These are phyloP conservation scores for Acipenser oxyrinchus DNA, from an alignment of 2,797 vertebrate species.

Conservation along the genomic window DNA sequence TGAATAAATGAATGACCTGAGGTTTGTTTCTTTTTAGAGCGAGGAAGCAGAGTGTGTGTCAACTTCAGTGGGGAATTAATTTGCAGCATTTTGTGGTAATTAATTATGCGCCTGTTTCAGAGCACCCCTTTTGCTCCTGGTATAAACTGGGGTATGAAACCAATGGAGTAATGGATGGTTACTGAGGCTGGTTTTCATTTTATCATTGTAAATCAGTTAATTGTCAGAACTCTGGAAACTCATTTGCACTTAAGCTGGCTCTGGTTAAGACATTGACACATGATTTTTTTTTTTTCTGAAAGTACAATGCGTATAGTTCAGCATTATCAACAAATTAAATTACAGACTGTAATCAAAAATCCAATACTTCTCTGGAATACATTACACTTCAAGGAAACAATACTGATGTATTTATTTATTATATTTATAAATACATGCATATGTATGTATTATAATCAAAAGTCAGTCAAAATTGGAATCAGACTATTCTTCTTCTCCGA, in stretches of 20 bases:
- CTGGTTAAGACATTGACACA: constrained; percentile 16
- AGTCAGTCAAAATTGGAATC: no score
- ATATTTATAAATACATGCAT: no score
- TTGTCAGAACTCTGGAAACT: constrained; percentile 1
- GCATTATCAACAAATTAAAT: constrained; percentile 15
- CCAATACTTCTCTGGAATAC: constrained; percentile 14
- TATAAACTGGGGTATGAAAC: not conserved
- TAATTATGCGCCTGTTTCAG: no score
- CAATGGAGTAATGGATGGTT: constrained; percentile 1
- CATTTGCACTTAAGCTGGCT: constrained; percentile 13
- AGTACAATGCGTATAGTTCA: constrained; percentile 11
- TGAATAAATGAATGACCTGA: no score
- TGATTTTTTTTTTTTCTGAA: constrained; percentile 13
- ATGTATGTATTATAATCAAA: no score
- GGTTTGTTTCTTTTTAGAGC: no score
- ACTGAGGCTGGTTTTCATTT: constrained; percentile 2
- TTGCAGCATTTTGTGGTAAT: no score
- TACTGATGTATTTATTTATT: no score
- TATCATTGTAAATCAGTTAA: constrained; percentile 16
- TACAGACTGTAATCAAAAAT: constrained; percentile 13
- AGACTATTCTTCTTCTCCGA: no score
- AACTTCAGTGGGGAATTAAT: no score
- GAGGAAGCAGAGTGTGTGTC: no score
- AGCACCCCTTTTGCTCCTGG: no score
- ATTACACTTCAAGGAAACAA: not conserved